A percentile compares a stretch with the other conserved stretches of the same genome.
Evolutionary conservation across 2,797 vertebrate species (phyloP).

Genomic region (Spheniscus humboldti): DNA sequence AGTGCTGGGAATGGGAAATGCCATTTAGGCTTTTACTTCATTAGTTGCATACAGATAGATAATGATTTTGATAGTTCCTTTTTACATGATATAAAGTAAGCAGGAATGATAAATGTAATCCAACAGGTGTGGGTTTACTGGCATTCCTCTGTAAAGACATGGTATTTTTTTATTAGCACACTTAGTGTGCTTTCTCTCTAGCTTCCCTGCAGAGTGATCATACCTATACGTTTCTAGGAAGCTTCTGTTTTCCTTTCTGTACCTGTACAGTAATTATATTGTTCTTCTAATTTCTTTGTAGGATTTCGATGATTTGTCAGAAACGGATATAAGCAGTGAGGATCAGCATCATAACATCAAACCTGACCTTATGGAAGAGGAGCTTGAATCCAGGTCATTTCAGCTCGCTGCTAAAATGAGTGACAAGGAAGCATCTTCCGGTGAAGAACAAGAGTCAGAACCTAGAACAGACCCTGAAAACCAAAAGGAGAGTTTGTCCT

Average conservation of each 20-base stretch:
- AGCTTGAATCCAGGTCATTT: slow-evolving; percentile 77
- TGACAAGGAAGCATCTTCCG: slow-evolving; percentile 84
- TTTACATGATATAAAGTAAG: not conserved
- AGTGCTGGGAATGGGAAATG: not conserved
- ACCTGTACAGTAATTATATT: not conserved
- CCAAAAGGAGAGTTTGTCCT: slow-evolving; percentile 65
- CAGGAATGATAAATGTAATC: not conserved
- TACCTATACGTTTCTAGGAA: not conserved
- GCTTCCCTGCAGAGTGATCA: not conserved
- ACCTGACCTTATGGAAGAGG: slow-evolving; percentile 71
- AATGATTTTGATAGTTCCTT: not conserved
- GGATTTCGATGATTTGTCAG: slow-evolving; percentile 68
- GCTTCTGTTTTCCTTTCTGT: not conserved
- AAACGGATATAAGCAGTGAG: slow-evolving; percentile 71
- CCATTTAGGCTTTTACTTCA: not conserved
- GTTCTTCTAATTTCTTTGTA: slow-evolving; percentile 12
- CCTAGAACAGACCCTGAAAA: slow-evolving; percentile 58
- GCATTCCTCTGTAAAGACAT: not conserved
- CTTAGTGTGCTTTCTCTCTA: not conserved
- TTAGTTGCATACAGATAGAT: not conserved
- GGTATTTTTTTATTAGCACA: not conserved
- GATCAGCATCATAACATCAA: slow-evolving; percentile 62
- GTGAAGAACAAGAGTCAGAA: slow-evolving; percentile 80
- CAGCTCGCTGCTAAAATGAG: slow-evolving; percentile 80
- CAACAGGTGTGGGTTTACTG: not conserved